These are phyloP conservation scores for Apodemia duryi DNA, from an alignment of 2,888 invertebrate species.

Conservation along the genomic window DNA sequence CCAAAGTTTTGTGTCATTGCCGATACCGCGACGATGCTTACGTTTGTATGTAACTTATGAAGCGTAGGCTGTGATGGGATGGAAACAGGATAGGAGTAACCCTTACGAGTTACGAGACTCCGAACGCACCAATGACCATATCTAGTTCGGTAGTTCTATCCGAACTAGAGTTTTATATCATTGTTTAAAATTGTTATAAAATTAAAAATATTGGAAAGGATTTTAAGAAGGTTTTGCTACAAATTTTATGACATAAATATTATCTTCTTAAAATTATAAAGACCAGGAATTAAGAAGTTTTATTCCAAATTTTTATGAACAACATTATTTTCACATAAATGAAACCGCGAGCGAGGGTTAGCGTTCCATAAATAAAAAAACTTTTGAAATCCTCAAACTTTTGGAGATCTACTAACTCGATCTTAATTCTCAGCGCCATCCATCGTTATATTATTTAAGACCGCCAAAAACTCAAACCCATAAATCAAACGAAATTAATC, in stretches of 20 bases:
- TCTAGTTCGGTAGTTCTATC: too few relatives aligned
- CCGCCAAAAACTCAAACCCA: constrained; percentile 16
- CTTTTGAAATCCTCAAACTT: constrained; percentile 3
- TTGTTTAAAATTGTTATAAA: too few relatives aligned
- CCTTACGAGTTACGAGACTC: too few relatives aligned
- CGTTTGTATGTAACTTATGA: too few relatives aligned
- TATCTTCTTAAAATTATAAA: not conserved
- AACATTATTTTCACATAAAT: constrained; percentile 12
- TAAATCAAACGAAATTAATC: constrained; percentile 26
- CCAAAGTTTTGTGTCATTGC: too few relatives aligned
- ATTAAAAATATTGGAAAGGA: not conserved
- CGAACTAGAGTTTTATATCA: too few relatives aligned
- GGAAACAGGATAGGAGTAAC: too few relatives aligned
- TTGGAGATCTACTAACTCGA: not conserved
- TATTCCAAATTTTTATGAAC: not conserved
- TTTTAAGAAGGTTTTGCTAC: not conserved
- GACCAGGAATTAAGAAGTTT: not conserved
- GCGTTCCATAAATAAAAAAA: constrained; percentile 7
- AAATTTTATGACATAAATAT: not conserved
- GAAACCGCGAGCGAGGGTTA: not conserved
- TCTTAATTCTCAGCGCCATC: not conserved
- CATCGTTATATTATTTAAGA: constrained; percentile 1
- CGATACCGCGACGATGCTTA: too few relatives aligned
- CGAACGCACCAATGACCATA: too few relatives aligned
- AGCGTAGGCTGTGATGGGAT: too few relatives aligned